Evolutionary conservation across 2,113 vertebrate species (phyloP), one percentile per base, ranked within the genome.

Genomic region (Tapirus terrestris): DNA sequence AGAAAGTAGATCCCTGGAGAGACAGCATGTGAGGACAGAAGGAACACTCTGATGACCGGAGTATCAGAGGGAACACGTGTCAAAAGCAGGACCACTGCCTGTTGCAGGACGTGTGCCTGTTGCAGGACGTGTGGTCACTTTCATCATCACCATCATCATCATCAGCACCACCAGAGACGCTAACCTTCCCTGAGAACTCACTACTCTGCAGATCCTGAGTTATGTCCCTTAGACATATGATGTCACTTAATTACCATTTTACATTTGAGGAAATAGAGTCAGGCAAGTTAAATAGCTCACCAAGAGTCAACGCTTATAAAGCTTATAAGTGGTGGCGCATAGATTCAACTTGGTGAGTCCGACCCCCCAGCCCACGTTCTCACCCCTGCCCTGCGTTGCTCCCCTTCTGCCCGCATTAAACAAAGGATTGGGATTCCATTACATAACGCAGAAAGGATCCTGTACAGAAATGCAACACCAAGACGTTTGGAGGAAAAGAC

Each of bases 201-300:
- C 23, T 65, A 13, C 80, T 39, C 88, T 60, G 89, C n/a, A 70
- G 31, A 39, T 61, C 16, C 27, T 73, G 25, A 25, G 21, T 45
- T 16, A 53, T 43, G 9, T 31, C 51, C 56, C 72, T 39, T 8
- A 65, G 25, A 81, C 60, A 31, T 1, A 80, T 5, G 4, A 63
- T 12, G 23, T 65, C 51, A 2, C 45, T 88, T 94, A 29, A 75
- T 76, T 94, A 56, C 58, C 84, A 36, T 51, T 84, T 94, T 61
- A 87, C 90, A 91, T 88, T n/a, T 27, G 58, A 92, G 33, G 53
- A 94, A 72, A 63, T 5, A 68, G 65, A 93, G 82, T 39, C 72
- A 23, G 31, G 56, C 11, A 72, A 61, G 3, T 8, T 48, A 48
- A 70, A 9, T 39, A 87, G 8, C 8, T 18, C 12, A 65, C 4